phyloP scores from a whole-genome alignment of 64 coral and sea anemone species.

The Porites lutea region DNA sequence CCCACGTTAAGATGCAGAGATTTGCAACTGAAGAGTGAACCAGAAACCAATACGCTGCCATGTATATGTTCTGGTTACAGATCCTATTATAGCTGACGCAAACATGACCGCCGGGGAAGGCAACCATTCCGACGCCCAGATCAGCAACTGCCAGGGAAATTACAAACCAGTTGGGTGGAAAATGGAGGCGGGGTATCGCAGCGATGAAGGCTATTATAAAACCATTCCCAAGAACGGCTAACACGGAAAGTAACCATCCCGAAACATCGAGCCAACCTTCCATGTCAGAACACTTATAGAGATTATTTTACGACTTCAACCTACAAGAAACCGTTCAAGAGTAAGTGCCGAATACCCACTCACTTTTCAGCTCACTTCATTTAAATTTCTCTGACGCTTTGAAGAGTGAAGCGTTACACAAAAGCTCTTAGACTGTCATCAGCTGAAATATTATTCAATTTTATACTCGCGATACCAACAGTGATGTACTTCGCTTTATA shows the following conservation, averaged over 20 bases:
- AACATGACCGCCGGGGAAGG: neutral
- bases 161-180: conserved; percentile 35
- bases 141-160: neutral
- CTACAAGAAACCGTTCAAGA: too few species aligned
- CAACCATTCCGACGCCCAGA: neutral
- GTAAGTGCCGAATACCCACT: too few species aligned
- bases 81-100: neutral
- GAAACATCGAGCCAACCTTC: neutral
- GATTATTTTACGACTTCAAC: too few species aligned
- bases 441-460: too few species aligned
- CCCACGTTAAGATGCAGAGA: conserved; percentile 6
- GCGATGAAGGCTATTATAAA: conserved; percentile 2
- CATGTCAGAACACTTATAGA: neutral
- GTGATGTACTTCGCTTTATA: too few species aligned
- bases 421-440: too few species aligned
- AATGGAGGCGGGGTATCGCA: neutral
- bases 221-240: conserved; percentile 1
- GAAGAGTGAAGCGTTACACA: too few species aligned
- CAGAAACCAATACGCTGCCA: neutral
- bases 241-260: neutral
- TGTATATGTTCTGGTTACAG: neutral
- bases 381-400: too few species aligned
- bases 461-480: too few species aligned
- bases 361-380: too few species aligned
- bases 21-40: neutral